Base-by-base conservation (phyloP, 2,888 invertebrate genomes). In the Amiota mariae region DNA sequence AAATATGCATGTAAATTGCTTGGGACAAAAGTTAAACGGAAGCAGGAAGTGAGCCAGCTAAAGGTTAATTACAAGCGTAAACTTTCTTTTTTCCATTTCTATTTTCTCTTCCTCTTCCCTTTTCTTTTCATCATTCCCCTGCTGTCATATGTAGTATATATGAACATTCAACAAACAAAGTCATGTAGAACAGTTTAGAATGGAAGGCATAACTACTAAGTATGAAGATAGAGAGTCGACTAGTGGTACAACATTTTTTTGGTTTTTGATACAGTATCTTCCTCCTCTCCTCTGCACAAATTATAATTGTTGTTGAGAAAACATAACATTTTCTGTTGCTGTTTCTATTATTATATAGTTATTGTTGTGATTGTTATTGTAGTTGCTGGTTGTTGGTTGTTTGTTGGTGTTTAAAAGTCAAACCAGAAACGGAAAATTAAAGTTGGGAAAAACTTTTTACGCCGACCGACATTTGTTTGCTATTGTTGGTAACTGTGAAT, bases 291-390 rank as follows among this genome's bases (percentile, higher is more conserved):
- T 36, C 36, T 4, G 36, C 36, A 75, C 75, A 79, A 79, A 75
- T 18, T 82, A 71, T 79, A 83, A 79, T 82, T 83, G 76, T 78
- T 78, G 77, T 72, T 77, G 75, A 72, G 67, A 76, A 67, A 76
- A 73, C 63, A 78, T 10, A 63, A 8, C 13, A 63, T 51, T 67
- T 15, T 49, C 51, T 46, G 57, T n/a, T 59, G 59, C 20, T 59
- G 11, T 59, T 59, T 15, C 10, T 13, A 18, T 59, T 59, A 20
- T 18, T 59, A n/a, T 57, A 13, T 57, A 57, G n/a, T n/a, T 57
- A 48, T 18, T 48, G 49, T 66, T 20, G 47, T 20, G 15, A 20
- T 59, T 18, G 59, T 20, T 11, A 59, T 54, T n/a, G 15, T 13
- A 15, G 13, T 54, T 54, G n/a, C n/a, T 54, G 54, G 13, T 64